These are phyloP conservation scores for Caracal caracal DNA, from an alignment of 2,113 vertebrate genomes.

Conservation along the genomic window DNA sequence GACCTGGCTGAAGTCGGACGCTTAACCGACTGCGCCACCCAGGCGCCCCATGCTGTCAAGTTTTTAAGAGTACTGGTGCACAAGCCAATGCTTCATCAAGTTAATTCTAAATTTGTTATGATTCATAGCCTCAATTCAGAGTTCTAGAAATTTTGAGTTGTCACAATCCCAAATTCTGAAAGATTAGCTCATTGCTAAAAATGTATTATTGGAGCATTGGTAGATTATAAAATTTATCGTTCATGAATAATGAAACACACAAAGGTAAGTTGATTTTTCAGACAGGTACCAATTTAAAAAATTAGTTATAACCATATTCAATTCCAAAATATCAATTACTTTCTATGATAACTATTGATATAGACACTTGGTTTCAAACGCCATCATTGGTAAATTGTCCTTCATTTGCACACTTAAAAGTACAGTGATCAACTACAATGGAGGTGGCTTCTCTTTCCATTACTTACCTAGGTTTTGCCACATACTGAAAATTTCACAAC, in stretches of 20 bases:
- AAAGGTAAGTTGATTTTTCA: slow-evolving; percentile 30
- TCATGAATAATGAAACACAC: not conserved
- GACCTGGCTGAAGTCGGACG: too few species aligned
- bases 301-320: not conserved
- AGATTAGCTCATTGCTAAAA: not conserved
- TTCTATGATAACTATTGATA: not conserved
- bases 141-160: not conserved
- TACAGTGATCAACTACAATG: not conserved
- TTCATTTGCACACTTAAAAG: not conserved
- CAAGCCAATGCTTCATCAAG: not conserved
- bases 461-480: slow-evolving; percentile 98
- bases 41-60: slow-evolving; percentile 15
- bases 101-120: slow-evolving; percentile 25
- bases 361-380: not conserved
- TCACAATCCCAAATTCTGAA: not conserved
- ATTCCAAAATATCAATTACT: not conserved
- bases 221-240: not conserved
- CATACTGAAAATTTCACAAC: slow-evolving; percentile 99
- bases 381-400: not conserved
- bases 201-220: not conserved
- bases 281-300: not conserved
- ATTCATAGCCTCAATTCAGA: not conserved
- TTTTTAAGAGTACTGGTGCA: slow-evolving; percentile 15
- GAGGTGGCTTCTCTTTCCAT: not conserved
- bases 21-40: too few species aligned